A percentile compares a stretch with the other conserved stretches of the same genome.
Evolutionary conservation across 1,140 invertebrate species (phyloP).

Genomic region (Pseudobourletiella spinata): DNA sequence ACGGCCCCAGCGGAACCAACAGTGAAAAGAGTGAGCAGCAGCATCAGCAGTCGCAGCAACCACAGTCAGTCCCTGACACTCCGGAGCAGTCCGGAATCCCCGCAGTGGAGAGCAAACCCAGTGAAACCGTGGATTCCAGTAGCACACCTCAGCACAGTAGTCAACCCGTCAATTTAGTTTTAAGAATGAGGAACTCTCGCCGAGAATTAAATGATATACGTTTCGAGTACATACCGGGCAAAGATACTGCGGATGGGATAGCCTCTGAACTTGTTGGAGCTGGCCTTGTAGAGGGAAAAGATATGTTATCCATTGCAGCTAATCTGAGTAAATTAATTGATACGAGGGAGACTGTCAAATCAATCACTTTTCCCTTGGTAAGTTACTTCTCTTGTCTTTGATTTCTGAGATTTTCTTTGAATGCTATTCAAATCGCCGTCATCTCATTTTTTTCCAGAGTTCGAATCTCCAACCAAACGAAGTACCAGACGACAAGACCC

Average conservation of each 20-base stretch:
- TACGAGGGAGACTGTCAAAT: conserved; percentile 48
- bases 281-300: conserved; percentile 82
- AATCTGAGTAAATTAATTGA: conserved; percentile 89
- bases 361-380: conserved; percentile 87
- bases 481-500: conserved; percentile 81
- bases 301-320: conserved; percentile 79
- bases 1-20: not conserved
- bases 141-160: not conserved
- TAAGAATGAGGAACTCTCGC: conserved; percentile 77
- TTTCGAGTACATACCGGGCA: conserved; percentile 86
- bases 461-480: conserved; percentile 70
- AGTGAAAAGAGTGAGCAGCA: not conserved
- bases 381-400: conserved; percentile 38
- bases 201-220: conserved; percentile 93
- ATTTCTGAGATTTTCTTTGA: not conserved
- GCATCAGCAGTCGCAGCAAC: not conserved
- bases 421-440: too few relatives aligned
- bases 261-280: conserved; percentile 88
- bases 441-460: conserved; percentile 50
- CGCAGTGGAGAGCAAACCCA: too few relatives aligned
- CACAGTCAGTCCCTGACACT: not conserved
- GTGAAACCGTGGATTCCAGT: not conserved
- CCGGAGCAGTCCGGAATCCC: not conserved
- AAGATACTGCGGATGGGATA: conserved; percentile 89
- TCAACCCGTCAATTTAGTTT: conserved; percentile 60